Conservation (phyloP, 2,888 invertebrate species). For the Ophion slaviceki region DNA sequence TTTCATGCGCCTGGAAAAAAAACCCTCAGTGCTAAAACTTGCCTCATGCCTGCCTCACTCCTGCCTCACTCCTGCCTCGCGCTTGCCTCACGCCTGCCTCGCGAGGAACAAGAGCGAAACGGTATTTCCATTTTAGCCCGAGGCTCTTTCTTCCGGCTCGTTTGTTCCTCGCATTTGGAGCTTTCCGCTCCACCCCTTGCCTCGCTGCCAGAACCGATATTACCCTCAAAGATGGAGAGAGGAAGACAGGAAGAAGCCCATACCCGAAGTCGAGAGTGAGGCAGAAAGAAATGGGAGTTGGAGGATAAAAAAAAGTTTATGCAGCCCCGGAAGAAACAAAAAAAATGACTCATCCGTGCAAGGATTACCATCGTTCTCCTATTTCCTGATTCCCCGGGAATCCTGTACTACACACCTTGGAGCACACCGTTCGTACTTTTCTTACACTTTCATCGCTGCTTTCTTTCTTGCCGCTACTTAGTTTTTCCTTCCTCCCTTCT, state of each 20-base stretch:
- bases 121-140: conserved; percentile 64
- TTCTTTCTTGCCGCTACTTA: not conserved
- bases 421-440: conserved; percentile 14
- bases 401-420: conserved; percentile 8
- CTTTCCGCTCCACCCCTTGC: conserved; percentile 7
- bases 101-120: conserved; percentile 42
- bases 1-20: conserved; percentile 24
- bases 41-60: conserved; percentile 26
- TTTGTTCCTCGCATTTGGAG: conserved; percentile 57
- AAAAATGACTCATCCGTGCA: conserved; percentile 53
- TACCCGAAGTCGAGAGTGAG: conserved; percentile 27
- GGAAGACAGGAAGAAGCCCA: not conserved
- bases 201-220: conserved; percentile 43
- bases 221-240: conserved; percentile 42
- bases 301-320: conserved; percentile 48
- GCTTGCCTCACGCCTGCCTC: not conserved
- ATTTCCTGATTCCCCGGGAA: conserved; percentile 50
- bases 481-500: not conserved
- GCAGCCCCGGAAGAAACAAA: conserved; percentile 26
- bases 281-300: conserved; percentile 26
- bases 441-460: conserved; percentile 7
- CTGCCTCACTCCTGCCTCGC: too few relatives aligned
- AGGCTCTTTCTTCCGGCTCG: conserved; percentile 42
- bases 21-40: conserved; percentile 50
- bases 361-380: conserved; percentile 62